Evolutionary conservation across 1,140 invertebrate genomes (phyloP), one percentile per base, ranked within the genome.

Genomic region (Drosophila varians): DNA sequence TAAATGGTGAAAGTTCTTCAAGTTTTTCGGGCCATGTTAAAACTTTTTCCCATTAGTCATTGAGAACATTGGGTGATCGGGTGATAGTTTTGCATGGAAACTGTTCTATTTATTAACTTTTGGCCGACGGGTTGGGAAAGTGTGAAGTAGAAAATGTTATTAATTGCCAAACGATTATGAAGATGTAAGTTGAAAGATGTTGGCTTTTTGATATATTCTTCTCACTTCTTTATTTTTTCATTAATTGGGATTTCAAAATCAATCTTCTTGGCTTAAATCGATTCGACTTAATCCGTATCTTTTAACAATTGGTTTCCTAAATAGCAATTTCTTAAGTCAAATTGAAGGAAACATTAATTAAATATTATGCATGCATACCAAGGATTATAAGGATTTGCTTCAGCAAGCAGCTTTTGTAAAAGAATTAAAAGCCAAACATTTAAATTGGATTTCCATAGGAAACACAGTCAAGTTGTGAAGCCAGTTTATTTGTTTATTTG

Each of bases 1-100:
- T 66, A 58, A 69, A 55, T 69, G 49, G 64, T 52, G 40, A 34
- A 51, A 75, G 31, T 71, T 65, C 38, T 40, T 45, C 5, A 25
- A 38, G 54, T 60, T 57, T 51, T 68, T 71, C 74, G 64, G 68
- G 48, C 16, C 9, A 26, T 72, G 48, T 9, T 9, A 21, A 68
- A 84, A 84, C 57, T 84, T 84, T 73, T 5, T 19, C 7, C 68
- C 76, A 84, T 84, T 80, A 84, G 43, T 84, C 80, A 76, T 53
- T 40, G 42, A 48, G 18, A 68, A 65, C 38, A 52, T 19, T 53
- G 55, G 14, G 38, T 43, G 38, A 45, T 31, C 28, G 28, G 28
- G 28, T 31, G 28, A 9, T 57, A 55, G 64, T 47, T 70, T 34
- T 54, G 55, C 78, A 55, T 62, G 47, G 26, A 12, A 45, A 34